Conservation (phyloP, 2,113 vertebrate species). For the Sakesphorus luctuosus region DNA sequence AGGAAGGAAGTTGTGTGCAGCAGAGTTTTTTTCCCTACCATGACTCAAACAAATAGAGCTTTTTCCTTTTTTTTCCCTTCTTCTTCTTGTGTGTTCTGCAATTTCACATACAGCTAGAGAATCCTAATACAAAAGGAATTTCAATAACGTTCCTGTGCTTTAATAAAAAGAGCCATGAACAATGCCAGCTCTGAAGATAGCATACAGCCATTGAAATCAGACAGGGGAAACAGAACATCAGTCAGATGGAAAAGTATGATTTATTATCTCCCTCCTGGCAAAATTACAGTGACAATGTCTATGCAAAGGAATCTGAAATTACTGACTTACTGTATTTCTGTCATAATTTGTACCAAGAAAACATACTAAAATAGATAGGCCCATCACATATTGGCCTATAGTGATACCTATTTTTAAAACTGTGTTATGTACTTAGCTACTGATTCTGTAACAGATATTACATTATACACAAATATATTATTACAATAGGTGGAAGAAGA, state of each 20-base stretch:
- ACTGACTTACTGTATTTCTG: constrained; percentile 62
- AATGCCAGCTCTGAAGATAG: constrained; percentile 55
- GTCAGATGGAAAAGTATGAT: constrained; percentile 67
- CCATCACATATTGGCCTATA: constrained; percentile 43
- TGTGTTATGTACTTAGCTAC: constrained; percentile 13
- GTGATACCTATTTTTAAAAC: constrained; percentile 32
- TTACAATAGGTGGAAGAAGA: neutral
- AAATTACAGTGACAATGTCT: constrained; percentile 53
- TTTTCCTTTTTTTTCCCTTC: neutral
- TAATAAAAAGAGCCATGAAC: constrained; percentile 65
- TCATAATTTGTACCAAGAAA: constrained; percentile 44
- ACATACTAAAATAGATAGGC: constrained; percentile 1
- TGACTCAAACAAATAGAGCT: neutral
- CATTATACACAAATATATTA: neutral
- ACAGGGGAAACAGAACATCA: constrained; percentile 58
- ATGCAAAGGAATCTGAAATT: constrained; percentile 62
- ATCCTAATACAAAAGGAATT: constrained; percentile 64
- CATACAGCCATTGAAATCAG: constrained; percentile 39
- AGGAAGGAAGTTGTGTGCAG: neutral
- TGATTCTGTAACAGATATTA: neutral
- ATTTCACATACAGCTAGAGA: constrained; percentile 58
- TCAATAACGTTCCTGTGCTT: constrained; percentile 47
- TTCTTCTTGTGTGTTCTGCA: constrained; percentile 49
- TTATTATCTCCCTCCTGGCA: constrained; percentile 63
- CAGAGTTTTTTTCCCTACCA: neutral